phyloP scores from a whole-genome alignment of 1,140 invertebrate species.

The Drosophila athabasca region DNA sequence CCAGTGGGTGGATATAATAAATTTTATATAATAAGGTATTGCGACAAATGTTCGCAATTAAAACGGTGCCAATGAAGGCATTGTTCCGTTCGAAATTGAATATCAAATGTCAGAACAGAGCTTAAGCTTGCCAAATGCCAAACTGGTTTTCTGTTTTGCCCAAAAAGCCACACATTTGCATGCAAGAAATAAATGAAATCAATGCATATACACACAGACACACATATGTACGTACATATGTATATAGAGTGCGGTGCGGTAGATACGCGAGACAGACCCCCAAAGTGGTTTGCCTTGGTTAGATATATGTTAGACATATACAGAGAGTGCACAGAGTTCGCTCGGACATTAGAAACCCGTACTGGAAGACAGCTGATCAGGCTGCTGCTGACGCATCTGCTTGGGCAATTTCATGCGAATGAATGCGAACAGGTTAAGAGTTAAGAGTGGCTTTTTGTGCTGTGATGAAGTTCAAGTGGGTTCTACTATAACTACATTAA shows the following conservation, averaged over 20 bases:
- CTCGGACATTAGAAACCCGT: constrained; percentile 35
- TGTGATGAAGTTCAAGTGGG: constrained; percentile 5
- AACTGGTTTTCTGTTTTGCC: constrained; percentile 42
- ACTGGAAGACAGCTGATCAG: constrained; percentile 45
- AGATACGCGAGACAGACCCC: constrained; percentile 23
- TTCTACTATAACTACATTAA: constrained; percentile 11
- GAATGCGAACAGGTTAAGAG: constrained; percentile 38
- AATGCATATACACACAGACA: constrained; percentile 26
- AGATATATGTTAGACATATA: background rate
- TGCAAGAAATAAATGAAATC: constrained; percentile 54
- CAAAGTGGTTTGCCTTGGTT: constrained; percentile 55
- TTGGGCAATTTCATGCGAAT: constrained; percentile 6
- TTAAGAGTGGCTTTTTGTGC: constrained; percentile 5
- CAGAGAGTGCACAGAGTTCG: constrained; percentile 23
- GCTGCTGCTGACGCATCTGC: constrained; percentile 53
- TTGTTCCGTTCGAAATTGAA: constrained; percentile 39
- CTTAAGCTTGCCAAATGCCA: constrained; percentile 48
- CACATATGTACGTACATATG: constrained; percentile 6
- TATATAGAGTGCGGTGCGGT: background rate
- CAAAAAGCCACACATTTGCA: constrained; percentile 53
- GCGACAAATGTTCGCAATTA: constrained; percentile 33
- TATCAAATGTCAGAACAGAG: constrained; percentile 48
- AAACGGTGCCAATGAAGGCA: constrained; percentile 51
- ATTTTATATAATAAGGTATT: constrained; percentile 13
- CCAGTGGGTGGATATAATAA: constrained; percentile 23